These are phyloP conservation scores for Lophius americanus DNA, from an alignment of 2,797 vertebrate species.

Conservation along the genomic window DNA sequence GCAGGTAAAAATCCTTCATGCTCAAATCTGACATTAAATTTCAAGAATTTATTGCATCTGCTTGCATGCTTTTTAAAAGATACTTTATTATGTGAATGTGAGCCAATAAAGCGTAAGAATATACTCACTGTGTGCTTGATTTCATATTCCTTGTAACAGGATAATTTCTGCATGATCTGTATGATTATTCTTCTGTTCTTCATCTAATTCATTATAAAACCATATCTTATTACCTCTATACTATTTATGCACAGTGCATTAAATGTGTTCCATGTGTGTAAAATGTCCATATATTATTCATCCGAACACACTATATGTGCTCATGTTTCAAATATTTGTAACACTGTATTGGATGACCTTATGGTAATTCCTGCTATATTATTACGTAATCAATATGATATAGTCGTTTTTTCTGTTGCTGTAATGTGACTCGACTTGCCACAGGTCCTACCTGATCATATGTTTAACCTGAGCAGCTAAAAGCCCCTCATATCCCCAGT, in stretches of 20 bases:
- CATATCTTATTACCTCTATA: not conserved
- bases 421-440: no score
- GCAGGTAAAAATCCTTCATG: not conserved
- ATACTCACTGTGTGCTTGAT: not conserved
- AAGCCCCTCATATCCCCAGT: conserved; percentile 2
- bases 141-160: not conserved
- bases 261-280: no score
- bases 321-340: not conserved
- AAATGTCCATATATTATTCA: no score
- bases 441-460: not conserved
- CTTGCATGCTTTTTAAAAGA: not conserved
- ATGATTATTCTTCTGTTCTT: not conserved
- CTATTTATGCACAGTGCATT: no score
- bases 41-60: not conserved
- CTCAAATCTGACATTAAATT: not conserved
- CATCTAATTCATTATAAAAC: not conserved
- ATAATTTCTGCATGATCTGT: conserved; percentile 11
- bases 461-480: conserved; percentile 8
- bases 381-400: not conserved
- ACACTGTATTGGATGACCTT: no score
- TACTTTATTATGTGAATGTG: not conserved
- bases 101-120: not conserved
- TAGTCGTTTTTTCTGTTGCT: not conserved
- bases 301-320: no score
- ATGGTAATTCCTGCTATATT: not conserved